Evolutionary conservation across 1,140 invertebrate genomes (phyloP), one percentile per base, ranked within the genome.

Genomic region (Harlomillsia oculata): DNA sequence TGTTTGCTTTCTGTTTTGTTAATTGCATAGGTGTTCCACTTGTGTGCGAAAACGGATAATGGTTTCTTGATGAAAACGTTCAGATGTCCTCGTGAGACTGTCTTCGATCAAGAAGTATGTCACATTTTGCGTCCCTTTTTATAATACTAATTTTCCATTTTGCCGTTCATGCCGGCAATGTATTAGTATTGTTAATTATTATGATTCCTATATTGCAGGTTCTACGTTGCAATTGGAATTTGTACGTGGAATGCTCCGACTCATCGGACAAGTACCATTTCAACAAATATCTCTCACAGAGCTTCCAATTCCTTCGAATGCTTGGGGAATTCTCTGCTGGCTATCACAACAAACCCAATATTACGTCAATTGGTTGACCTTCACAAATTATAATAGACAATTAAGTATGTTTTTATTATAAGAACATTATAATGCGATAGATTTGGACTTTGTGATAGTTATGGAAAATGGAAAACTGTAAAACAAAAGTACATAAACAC

Each of bases 161-260:
- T n/a, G n/a, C n/a, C n/a, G n/a, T n/a, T n/a, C n/a, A n/a, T n/a
- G n/a, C n/a, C n/a, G n/a, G n/a, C n/a, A n/a, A n/a, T 5, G 9
- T 16, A 14, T 40, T 16, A 3, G 23, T 16, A 3, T 20, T 16
- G 39, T 9, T 39, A 16, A 34, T 28, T 8, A 14, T 28, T 30
- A 16, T 2, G 29, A 8, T 50, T 20, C 18, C 4, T 37, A 25
- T 36, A 48, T 53, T 89, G 69, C 85, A 86, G 3, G 87, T 91
- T 48, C 74, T 91, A 0, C 88, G 89, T 68, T 91, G 88, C 71
- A 90, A 91, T 68, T 90, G 87, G 86, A 89, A 85, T 85, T 88
- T 89, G 72, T 89, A 88, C 71, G 86, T 89, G 0, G 87, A 90
- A 67, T 91, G 88, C 70, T 85, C 85, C 71, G 77, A 79, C 29